phyloP scores from a whole-genome alignment of 2,113 vertebrate genomes.

The Raja brachyura region DNA sequence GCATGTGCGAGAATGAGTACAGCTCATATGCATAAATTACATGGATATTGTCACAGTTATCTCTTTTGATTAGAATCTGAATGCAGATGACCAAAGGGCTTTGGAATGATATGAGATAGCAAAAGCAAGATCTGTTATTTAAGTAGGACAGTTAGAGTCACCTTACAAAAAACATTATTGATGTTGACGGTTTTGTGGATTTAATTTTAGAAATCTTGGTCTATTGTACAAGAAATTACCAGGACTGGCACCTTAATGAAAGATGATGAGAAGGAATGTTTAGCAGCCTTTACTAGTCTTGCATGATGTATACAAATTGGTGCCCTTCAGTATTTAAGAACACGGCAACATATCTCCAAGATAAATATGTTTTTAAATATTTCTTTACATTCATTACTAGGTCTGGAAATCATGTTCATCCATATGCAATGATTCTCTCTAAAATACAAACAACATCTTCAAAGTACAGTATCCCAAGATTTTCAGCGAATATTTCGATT shows the following conservation, averaged over 20 bases:
- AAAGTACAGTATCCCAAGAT: background rate
- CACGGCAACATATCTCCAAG: background rate
- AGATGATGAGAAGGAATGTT: background rate
- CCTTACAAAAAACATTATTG: background rate
- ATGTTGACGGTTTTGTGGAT: background rate
- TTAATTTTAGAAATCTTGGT: background rate
- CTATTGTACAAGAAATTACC: background rate
- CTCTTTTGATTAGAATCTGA: background rate
- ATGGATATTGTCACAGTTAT: background rate
- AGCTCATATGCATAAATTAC: too few species aligned
- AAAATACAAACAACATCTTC: background rate
- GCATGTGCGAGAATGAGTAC: too few species aligned
- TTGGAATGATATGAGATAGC: background rate
- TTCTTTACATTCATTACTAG: background rate
- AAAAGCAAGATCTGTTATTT: background rate
- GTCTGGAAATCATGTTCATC: background rate
- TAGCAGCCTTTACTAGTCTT: background rate
- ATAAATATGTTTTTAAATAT: background rate
- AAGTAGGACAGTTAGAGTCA: background rate
- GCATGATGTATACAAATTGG: too few species aligned
- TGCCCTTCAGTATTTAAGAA: background rate
- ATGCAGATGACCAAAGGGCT: background rate
- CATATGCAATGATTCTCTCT: background rate
- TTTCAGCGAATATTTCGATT: background rate
- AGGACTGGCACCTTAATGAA: background rate